These are phyloP conservation scores for Drosophila mayaguana DNA, from an alignment of 2,888 invertebrate species.

Conservation along the genomic window DNA sequence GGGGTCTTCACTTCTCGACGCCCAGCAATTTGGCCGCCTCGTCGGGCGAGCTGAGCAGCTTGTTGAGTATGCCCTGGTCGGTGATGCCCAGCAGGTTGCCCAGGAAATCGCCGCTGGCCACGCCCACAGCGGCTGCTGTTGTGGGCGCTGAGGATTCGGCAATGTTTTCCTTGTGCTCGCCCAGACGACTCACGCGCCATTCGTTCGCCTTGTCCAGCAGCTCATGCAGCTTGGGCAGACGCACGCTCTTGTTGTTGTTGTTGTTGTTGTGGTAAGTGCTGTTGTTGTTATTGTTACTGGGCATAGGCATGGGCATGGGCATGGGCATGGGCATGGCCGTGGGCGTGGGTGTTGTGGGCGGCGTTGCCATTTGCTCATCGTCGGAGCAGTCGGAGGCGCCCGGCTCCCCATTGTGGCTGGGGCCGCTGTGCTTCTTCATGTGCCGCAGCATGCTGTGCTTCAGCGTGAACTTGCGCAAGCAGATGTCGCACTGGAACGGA, in stretches of 20 bases:
- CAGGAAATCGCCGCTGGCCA: conserved; percentile 88
- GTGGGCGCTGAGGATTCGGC: conserved; percentile 53
- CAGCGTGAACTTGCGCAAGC: conserved; percentile 94
- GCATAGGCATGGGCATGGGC: conserved; percentile 15
- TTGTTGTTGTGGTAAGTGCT: conserved; percentile 47
- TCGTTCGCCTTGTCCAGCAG: conserved; percentile 82
- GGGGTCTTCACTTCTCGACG: conserved; percentile 88
- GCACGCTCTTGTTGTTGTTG: conserved; percentile 54
- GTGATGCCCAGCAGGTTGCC: conserved; percentile 95
- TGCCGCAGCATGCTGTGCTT: conserved; percentile 98
- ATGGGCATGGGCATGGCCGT: conserved; percentile 15
- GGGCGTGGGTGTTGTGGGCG: conserved; percentile 56
- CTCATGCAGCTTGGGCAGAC: conserved; percentile 82
- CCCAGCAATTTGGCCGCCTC: conserved; percentile 95
- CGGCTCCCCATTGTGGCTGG: conserved; percentile 85
- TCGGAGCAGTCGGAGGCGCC: conserved; percentile 84
- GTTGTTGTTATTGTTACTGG: conserved; percentile 41
- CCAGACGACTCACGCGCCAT: conserved; percentile 79
- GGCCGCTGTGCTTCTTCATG: conserved; percentile 93
- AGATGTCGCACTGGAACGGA: conserved; percentile 96
- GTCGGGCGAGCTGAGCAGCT: conserved; percentile 92
- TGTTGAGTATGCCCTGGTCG: conserved; percentile 93
- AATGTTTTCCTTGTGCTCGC: conserved; percentile 83
- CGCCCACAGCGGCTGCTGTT: conserved; percentile 27
- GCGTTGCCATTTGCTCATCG: conserved; percentile 81